Evolutionary conservation across 2,113 vertebrate genomes (phyloP).

Genomic region (Phyllostomus hastatus): DNA sequence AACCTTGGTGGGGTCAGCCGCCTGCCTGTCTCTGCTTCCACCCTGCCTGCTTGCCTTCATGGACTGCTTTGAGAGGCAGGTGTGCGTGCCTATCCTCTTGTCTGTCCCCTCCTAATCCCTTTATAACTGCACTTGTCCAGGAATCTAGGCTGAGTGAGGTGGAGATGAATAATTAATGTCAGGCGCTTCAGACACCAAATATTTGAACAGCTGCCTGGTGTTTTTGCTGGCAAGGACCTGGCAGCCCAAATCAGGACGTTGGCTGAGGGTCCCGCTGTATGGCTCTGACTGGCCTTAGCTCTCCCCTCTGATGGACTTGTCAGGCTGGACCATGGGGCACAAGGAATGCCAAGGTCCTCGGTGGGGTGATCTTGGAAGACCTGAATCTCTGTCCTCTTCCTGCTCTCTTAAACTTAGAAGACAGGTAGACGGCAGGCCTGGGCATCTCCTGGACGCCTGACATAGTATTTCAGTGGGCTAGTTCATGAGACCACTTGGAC

Average conservation of each 20-base stretch:
- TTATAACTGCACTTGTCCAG: slow-evolving; percentile 83
- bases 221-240: slow-evolving; percentile 83
- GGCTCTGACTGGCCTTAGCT: slow-evolving; percentile 37
- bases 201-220: slow-evolving; percentile 87
- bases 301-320: slow-evolving; percentile 3
- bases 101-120: slow-evolving; percentile 79
- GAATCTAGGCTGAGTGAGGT: slow-evolving; percentile 84
- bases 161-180: slow-evolving; percentile 86
- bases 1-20: not conserved
- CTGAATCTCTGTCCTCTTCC: not conserved
- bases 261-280: slow-evolving; percentile 61
- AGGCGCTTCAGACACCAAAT: slow-evolving; percentile 86
- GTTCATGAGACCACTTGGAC: not conserved
- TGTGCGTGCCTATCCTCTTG: slow-evolving; percentile 64
- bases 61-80: slow-evolving; percentile 76
- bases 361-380: not conserved
- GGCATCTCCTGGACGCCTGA: not conserved
- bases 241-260: slow-evolving; percentile 79
- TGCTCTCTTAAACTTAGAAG: slow-evolving; percentile 30
- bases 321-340: not conserved
- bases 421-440: not conserved
- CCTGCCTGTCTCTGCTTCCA: slow-evolving; percentile 51
- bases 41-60: slow-evolving; percentile 45
- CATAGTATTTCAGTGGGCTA: not conserved
- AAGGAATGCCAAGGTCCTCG: not conserved